Percentiles rank a stretch among this genome's conserved stretches.
Evolutionary conservation across 1,140 invertebrate species (phyloP).

Genomic region (Mesaphorura yosii): DNA sequence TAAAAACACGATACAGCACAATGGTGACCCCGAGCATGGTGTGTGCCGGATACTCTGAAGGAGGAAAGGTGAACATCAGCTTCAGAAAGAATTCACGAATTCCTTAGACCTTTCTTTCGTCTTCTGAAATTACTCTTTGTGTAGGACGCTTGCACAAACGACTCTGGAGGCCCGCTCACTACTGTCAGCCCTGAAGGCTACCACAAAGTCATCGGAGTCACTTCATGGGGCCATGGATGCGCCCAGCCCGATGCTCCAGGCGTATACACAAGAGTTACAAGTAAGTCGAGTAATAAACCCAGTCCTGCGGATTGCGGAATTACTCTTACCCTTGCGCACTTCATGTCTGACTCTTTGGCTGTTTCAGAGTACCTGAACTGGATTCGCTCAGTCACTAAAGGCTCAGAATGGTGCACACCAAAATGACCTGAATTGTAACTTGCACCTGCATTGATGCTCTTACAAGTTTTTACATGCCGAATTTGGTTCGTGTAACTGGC

Average conservation of each 20-base stretch:
- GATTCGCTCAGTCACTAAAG: slow-evolving; percentile 7
- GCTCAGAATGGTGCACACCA: no score
- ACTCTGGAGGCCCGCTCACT: slow-evolving; percentile 2
- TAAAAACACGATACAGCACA: not conserved
- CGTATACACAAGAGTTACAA: slow-evolving; percentile 10
- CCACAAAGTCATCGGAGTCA: not conserved
- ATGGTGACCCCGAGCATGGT: slow-evolving; percentile 46
- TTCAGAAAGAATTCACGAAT: slow-evolving; percentile 47
- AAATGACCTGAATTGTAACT: no score
- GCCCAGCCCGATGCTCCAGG: slow-evolving; percentile 51
- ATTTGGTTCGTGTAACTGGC: no score
- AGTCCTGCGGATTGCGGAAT: no score
- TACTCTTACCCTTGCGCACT: no score
- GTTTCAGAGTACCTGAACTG: slow-evolving; percentile 20
- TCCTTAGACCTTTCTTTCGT: not conserved
- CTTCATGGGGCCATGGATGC: slow-evolving; percentile 68
- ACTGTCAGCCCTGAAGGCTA: not conserved
- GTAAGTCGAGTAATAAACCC: no score
- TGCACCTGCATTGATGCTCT: no score
- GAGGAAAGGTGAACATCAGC: slow-evolving; percentile 81
- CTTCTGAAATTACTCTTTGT: not conserved
- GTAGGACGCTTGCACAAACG: no score
- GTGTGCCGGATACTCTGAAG: slow-evolving; percentile 77
- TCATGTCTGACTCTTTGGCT: no score
- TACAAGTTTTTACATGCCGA: no score